Evolutionary conservation across 1,140 invertebrate genomes (phyloP), one percentile per base, ranked within the genome.

Genomic region (Anastrepha ludens): DNA sequence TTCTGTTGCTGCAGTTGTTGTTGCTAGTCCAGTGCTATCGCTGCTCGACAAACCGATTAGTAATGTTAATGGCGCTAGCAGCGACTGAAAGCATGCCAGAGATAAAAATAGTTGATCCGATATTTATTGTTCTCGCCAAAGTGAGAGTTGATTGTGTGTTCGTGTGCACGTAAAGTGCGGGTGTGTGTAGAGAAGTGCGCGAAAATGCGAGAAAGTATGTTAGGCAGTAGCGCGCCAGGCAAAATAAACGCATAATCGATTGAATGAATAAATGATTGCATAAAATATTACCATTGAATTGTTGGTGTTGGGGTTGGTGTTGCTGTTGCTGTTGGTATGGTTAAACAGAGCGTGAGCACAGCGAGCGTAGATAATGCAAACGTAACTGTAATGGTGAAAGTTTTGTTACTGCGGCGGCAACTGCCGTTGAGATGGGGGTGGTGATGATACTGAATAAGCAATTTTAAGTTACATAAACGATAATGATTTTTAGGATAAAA

Each of bases 211-310:
- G n/a, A 44, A 7, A 85, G 44, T 39, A 15, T n/a, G 74, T 55
- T 50, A 55, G 74, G 47, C n/a, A 58, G 74, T 7, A 81, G 74
- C 47, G 50, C 47, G 47, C 74, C 17, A 81, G 55, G 60, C 29
- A 11, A 86, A 86, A 86, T 60, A 86, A 86, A 86, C 85, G 50
- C 60, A 86, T 86, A 86, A 86, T 62, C 60, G 50, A 86, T 62
- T 86, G 41, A 59, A 62, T 62, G 60, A 62, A 86, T 86, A 86
- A 86, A 81, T 81, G n/a, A 81, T 58, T 81, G 17, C 47, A 81
- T 81, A 81, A 81, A 58, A 55, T 81, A 55, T 62, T 39, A n/a
- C n/a, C 58, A 55, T 3, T 86, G 85, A 50, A 44, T 13, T 64
- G 85, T 64, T 62, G 59, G 41, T 50, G 8, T n/a, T 41, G 41